Evolutionary conservation across 2,888 invertebrate genomes (phyloP), one percentile per base, ranked within the genome.

Genomic region (Amorpha juglandis): DNA sequence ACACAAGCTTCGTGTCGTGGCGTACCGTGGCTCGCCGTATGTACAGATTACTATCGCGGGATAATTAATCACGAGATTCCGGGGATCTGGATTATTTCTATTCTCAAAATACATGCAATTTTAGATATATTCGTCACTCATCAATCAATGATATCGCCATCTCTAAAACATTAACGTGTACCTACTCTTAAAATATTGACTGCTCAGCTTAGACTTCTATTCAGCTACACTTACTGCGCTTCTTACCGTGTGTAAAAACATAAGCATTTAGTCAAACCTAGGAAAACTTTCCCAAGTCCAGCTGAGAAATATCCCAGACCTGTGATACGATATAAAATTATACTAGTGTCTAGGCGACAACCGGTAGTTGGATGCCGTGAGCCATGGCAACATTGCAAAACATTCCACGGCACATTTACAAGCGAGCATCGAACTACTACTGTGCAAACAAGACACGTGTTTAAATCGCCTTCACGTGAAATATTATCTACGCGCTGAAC

Each of bases 391-490:
- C 33, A 62, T 66, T 66, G 52, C 45, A 45, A 52, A 42, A 52
- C 79, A 82, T 80, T 80, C 77, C 79, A 70, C 76, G 79, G 74
- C 78, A 82, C 82, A 83, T 88, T 85, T 82, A 85, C 84, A 80
- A 48, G n/a, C 53, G 53, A 53, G 53, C 12, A 76, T 78, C 63
- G 69, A 69, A 69, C 75, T 74, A 74, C 79, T 77, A 76, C 82
- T 84, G 82, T 81, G 83, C 83, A 86, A 87, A 89, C 83, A 83
- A 79, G 78, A 86, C 87, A 86, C 83, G 83, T 86, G 86, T 84
- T 83, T 77, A 77, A 81, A 87, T 86, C 80, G 78, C 77, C 79
- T 82, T 80, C 79, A 79, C 78, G 76, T 81, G 79, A 87, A 82
- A 80, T 82, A 82, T 79, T 82, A 80, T 73, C 68, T 69, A 72